Base-by-base conservation (phyloP, 2,113 vertebrate genomes). In the Aldabrachelys gigantea region DNA sequence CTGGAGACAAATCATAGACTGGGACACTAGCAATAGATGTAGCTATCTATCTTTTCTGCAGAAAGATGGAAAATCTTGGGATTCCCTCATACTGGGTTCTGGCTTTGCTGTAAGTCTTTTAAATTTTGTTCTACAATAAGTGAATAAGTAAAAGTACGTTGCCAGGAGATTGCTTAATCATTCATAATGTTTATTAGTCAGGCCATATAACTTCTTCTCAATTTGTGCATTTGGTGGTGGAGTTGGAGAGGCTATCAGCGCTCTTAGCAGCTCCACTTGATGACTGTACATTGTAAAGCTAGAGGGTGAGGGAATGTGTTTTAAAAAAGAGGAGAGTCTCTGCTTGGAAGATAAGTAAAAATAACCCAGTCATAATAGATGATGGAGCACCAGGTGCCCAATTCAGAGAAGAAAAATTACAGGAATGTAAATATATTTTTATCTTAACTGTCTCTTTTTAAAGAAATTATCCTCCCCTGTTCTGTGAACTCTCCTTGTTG, bases 351-450 rank as follows among this genome's bases (percentile, higher is more conserved):
- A 88, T 83, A 44, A 59, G 6, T 47, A n/a, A n/a, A 69, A 72
- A 54, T 69, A 78, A 31, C 69, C 35, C 25, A 17, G 2, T 44
- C 76, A 2, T 0, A 29, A 12, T 21, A 8, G 25, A n/a, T 65
- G 56, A 57, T 27, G 59, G 29, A 41, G 25, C 91, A n/a, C 19
- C 82, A 35, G 10, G 10, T 91, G 5, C 21, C 91, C 14, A 4
- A 14, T 86, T 84, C 44, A 93, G 80, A 47, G 27, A 50, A 90
- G 35, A 57, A 19, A n/a, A 94, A 62, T 83, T 83, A 62, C 16
- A 82, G 80, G 50, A 81, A 79, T 85, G 17, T 54, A 52, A 16
- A 22, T 82, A 13, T 2, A 1, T 85, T 87, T 92, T 49, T 7
- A 2, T 22, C 10, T 83, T 89, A 22, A 47, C 35, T 69, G 62